Conservation (phyloP, 2,888 invertebrate species). For the Neria commutata region DNA sequence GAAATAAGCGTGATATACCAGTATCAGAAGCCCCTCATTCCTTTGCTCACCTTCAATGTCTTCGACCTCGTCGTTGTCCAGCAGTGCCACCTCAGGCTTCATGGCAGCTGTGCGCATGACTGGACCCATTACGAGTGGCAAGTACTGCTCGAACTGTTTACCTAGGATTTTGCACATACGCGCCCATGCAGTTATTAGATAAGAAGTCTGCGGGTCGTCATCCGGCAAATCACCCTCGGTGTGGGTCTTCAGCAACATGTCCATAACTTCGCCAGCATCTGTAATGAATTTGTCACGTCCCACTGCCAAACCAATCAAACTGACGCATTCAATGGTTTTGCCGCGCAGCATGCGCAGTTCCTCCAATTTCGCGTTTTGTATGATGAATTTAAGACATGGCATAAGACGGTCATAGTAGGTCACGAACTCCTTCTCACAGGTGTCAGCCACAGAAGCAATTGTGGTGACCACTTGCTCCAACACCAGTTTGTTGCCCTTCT, state of each 20-base stretch:
- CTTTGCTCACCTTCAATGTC: constrained; percentile 71
- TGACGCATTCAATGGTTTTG: constrained; percentile 99
- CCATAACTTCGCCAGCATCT: constrained; percentile 96
- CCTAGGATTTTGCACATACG: constrained; percentile 95
- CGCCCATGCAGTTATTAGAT: constrained; percentile 98
- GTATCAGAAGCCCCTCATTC: neutral
- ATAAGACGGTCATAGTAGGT: constrained; percentile 91
- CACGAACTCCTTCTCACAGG: constrained; percentile 94
- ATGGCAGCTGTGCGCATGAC: constrained; percentile 86
- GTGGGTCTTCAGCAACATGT: constrained; percentile 88
- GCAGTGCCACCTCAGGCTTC: constrained; percentile 86
- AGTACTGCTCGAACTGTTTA: constrained; percentile 83
- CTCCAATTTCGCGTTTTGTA: constrained; percentile 87
- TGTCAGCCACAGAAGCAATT: constrained; percentile 97
- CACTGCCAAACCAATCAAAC: constrained; percentile 90
- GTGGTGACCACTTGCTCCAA: constrained; percentile 97
- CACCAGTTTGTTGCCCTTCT: constrained; percentile 93
- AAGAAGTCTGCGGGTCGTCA: constrained; percentile 96
- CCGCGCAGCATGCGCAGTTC: constrained; percentile 91
- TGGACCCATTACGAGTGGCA: constrained; percentile 89
- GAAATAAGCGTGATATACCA: no score
- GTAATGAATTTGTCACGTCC: constrained; percentile 83
- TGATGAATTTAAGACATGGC: constrained; percentile 96
- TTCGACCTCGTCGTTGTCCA: constrained; percentile 82
- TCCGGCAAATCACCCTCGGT: constrained; percentile 84